These are phyloP conservation scores for Condylura cristata DNA, from an alignment of 2,113 vertebrate genomes.

Conservation along the genomic window DNA sequence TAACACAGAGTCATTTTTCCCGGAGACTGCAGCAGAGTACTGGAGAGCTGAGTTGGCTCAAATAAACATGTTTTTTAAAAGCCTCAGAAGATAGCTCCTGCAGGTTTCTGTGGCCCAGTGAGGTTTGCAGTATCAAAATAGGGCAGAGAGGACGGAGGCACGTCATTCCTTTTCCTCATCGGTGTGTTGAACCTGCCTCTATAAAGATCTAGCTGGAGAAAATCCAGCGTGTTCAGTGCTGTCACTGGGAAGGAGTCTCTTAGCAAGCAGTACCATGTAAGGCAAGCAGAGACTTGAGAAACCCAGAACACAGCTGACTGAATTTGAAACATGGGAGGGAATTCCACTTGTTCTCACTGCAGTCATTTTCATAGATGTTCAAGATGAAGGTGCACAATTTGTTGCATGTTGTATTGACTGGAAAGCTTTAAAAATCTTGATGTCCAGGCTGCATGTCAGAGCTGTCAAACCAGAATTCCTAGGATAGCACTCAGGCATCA, in stretches of 20 bases:
- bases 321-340: fast-evolving
- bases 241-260: fast-evolving
- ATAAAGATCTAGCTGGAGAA: not conserved
- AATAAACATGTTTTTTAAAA: not conserved
- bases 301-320: fast-evolving
- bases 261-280: not conserved
- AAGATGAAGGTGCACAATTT: not conserved
- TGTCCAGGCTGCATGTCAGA: not conserved
- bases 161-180: not conserved
- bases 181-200: not conserved
- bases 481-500: too few species aligned
- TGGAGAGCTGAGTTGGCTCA: not conserved
- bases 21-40: not conserved
- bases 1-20: not conserved
- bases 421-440: not conserved
- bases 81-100: not conserved
- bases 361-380: not conserved
- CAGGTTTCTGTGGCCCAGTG: not conserved
- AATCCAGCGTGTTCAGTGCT: not conserved
- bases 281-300: not conserved
- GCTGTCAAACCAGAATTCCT: not conserved
- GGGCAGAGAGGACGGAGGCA: not conserved
- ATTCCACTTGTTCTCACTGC: not conserved
- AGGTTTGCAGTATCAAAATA: not conserved
- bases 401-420: fast-evolving